phyloP scores from a whole-genome alignment of 2,113 vertebrate species.

The Otus sunia region DNA sequence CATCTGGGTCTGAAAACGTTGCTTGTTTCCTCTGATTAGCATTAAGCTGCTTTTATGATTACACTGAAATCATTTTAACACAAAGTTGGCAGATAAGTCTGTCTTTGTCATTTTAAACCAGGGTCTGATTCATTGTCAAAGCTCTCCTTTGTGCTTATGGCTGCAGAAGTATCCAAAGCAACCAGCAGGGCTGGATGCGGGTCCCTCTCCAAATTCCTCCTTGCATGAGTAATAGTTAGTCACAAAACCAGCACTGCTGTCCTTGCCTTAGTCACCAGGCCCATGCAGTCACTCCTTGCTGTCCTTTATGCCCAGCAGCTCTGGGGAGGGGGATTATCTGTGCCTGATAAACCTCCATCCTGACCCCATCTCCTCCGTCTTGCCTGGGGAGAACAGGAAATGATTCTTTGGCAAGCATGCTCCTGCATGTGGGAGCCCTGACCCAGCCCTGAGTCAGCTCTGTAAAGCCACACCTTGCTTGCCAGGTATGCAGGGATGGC shows the following conservation, averaged over 20 bases:
- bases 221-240: slow-evolving; percentile 55
- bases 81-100: slow-evolving; percentile 4
- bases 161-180: slow-evolving; percentile 25
- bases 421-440: slow-evolving; percentile 11
- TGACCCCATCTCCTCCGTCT: not conserved
- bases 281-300: not conserved
- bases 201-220: slow-evolving; percentile 29
- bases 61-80: slow-evolving; percentile 18
- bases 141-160: slow-evolving; percentile 49
- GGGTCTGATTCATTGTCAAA: slow-evolving; percentile 51
- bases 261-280: slow-evolving; percentile 44
- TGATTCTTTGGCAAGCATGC: slow-evolving; percentile 7
- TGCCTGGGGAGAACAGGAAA: slow-evolving; percentile 13
- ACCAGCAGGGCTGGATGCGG: not conserved
- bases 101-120: slow-evolving; percentile 20
- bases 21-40: slow-evolving; percentile 37
- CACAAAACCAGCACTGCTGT: not conserved
- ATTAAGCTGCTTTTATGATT: not conserved
- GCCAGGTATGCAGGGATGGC: slow-evolving; percentile 50
- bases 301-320: not conserved
- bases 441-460: slow-evolving; percentile 61
- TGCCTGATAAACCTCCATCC: not conserved
- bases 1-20: not conserved
- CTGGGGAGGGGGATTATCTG: not conserved
- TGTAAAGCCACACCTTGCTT: slow-evolving; percentile 43